These are phyloP conservation scores for Pelvicachromis taeniatus DNA, from an alignment of 2,113 vertebrate genomes.

Conservation along the genomic window DNA sequence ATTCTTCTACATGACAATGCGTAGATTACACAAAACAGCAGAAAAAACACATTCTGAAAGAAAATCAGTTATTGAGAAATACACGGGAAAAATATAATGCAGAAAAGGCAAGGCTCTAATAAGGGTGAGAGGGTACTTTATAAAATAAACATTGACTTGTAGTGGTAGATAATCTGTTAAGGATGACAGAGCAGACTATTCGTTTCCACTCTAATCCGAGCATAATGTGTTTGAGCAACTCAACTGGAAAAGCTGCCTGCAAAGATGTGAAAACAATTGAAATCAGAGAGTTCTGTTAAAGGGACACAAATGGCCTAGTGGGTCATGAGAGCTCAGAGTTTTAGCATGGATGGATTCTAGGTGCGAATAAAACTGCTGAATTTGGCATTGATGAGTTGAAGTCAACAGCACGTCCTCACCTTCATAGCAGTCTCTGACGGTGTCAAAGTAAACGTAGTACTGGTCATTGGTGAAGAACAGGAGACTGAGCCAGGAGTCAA, in stretches of 20 bases:
- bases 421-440: slow-evolving; percentile 95
- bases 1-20: not conserved
- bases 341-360: not conserved
- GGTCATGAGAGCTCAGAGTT: not conserved
- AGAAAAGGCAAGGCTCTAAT: not conserved
- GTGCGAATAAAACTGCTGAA: not conserved
- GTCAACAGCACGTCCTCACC: slow-evolving; percentile 70
- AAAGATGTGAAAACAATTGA: not conserved
- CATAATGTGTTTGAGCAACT: not conserved
- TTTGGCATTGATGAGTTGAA: too few species aligned
- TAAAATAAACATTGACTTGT: not conserved
- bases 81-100: not conserved
- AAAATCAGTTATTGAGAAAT: not conserved
- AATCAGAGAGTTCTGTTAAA: not conserved
- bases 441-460: slow-evolving; percentile 99
- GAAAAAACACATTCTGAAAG: not conserved
- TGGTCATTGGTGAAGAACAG: slow-evolving; percentile 99
- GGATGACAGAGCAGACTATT: not conserved
- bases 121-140: not conserved
- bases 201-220: not conserved
- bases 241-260: not conserved
- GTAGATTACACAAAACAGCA: not conserved
- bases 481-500: slow-evolving; percentile 98
- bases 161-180: not conserved
- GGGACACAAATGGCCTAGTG: not conserved